Percentiles rank a stretch among this genome's conserved stretches.
Conservation (phyloP, 92 coral and sea anemone species). For the Phymanthus crucifer region DNA sequence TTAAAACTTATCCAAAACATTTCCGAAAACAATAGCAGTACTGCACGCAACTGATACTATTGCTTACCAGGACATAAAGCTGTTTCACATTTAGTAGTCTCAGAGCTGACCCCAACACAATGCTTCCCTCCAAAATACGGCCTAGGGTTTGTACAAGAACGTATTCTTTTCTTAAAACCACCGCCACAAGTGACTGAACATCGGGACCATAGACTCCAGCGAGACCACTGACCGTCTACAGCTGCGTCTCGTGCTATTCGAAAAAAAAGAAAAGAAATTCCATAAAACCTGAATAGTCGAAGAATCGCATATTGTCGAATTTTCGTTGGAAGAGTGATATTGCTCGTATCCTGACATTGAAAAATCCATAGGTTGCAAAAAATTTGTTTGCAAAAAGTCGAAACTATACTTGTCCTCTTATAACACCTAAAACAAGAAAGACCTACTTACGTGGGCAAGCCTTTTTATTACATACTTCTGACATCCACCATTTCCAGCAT, state of each 20-base stretch:
- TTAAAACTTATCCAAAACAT: background rate
- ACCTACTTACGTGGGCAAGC: slow-evolving; percentile 9
- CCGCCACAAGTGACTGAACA: slow-evolving; percentile 44
- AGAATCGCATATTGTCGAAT: no score
- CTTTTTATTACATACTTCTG: slow-evolving; percentile 11
- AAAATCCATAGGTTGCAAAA: background rate
- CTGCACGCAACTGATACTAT: background rate
- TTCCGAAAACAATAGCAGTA: no score
- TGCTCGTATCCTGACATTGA: no score
- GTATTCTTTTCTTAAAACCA: slow-evolving; percentile 38
- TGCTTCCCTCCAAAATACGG: slow-evolving; percentile 37
- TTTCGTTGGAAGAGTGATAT: no score
- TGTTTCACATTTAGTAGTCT: slow-evolving; percentile 50
- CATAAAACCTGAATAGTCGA: no score
- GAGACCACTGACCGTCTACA: slow-evolving; percentile 53
- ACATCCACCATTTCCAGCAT: slow-evolving; percentile 19
- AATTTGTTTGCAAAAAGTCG: no score
- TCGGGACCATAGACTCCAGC: slow-evolving; percentile 47
- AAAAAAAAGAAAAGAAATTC: no score
- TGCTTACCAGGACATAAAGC: slow-evolving; percentile 36
- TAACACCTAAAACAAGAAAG: background rate
- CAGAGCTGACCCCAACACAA: slow-evolving; percentile 36
- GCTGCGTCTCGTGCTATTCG: background rate
- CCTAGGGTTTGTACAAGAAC: slow-evolving; percentile 59
- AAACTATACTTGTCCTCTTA: no score